phyloP scores from a whole-genome alignment of 30 jellyfish, hydroid and myxozoan species.

The Pelagia noctiluca region DNA sequence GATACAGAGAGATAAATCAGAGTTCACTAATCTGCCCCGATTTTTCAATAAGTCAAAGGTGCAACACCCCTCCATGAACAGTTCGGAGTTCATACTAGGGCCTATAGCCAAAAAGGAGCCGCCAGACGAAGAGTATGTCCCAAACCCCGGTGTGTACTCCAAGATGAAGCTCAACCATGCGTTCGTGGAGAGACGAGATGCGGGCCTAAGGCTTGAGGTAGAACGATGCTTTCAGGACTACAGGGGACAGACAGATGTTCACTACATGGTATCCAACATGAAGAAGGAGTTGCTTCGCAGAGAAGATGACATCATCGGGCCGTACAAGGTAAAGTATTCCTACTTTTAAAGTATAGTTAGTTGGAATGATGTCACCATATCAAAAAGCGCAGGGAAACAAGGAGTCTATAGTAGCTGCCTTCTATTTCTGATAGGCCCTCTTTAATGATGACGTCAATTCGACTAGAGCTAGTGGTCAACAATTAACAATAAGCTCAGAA shows the following conservation, averaged over 20 bases:
- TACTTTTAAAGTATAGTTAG: background rate
- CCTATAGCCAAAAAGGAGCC: constrained; percentile 64
- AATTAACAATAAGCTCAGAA: no score
- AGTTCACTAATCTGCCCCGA: constrained; percentile 62
- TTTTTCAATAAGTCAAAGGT: constrained; percentile 25
- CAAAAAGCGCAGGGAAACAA: background rate
- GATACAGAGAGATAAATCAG: constrained; percentile 41
- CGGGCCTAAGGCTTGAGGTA: constrained; percentile 62
- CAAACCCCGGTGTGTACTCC: constrained; percentile 56
- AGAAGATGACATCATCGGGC: constrained; percentile 45
- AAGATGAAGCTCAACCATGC: constrained; percentile 54
- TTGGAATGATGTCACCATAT: background rate
- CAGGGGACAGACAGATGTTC: constrained; percentile 28
- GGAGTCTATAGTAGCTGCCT: no score
- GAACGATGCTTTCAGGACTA: constrained; percentile 52
- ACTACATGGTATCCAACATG: constrained; percentile 30
- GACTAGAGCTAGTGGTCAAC: no score
- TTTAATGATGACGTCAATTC: no score
- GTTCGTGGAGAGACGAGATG: constrained; percentile 75
- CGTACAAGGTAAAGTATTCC: constrained; percentile 47
- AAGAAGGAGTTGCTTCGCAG: constrained; percentile 45
- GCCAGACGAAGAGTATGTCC: constrained; percentile 56
- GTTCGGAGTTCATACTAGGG: constrained; percentile 57
- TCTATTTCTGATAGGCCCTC: no score
- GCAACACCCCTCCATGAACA: constrained; percentile 67